Base-by-base conservation (phyloP, 1,140 invertebrate species). In the Tetranychus cinnabarinus region DNA sequence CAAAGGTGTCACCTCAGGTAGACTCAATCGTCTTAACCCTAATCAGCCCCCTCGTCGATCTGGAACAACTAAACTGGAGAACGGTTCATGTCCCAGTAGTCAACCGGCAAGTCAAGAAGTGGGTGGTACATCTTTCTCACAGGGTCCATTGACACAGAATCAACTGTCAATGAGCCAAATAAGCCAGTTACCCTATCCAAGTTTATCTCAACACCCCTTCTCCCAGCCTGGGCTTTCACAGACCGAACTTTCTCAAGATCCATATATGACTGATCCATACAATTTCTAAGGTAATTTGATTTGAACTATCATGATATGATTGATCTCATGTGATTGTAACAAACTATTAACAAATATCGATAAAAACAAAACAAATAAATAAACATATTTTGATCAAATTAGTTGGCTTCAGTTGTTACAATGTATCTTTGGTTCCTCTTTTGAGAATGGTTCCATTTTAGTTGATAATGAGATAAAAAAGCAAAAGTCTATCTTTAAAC, bases 221-320 rank as follows among this genome's bases (percentile, higher is more conserved):
- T 76, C 75, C 3, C 75, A 77, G 65, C 70, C 73, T 59, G 74
- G 75, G 63, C 70, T 77, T 4, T 77, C 76, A 59, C 76, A 77
- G 71, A 74, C 74, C 62, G 74, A 76, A 63, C 70, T 77, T 7
- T 77, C 76, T 60, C 76, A 77, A 71, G 76, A 52, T 52, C 50
- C 50, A 52, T 52, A 52, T 33, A n/a, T 52, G n/a, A 33, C 50
- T 23, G 50, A 52, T 52, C 31, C 50, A 33, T 52, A 52, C n/a
- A 52, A 31, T 33, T 52, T 52, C 50, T 52, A 52, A 33, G 31
- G 12, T 13, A 7, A 8, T 2, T 23, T 23, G 5, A n/a, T 23
- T 42, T 6, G 5, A 42, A 42, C 39, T 6, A 42, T 10, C 23
- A 23, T 23, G 23, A 23, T 23, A 23, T 23, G 23, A 23, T 23